Evolutionary conservation across 2,888 invertebrate species (phyloP).

Genomic region (Pollenia griseotomentosa): DNA sequence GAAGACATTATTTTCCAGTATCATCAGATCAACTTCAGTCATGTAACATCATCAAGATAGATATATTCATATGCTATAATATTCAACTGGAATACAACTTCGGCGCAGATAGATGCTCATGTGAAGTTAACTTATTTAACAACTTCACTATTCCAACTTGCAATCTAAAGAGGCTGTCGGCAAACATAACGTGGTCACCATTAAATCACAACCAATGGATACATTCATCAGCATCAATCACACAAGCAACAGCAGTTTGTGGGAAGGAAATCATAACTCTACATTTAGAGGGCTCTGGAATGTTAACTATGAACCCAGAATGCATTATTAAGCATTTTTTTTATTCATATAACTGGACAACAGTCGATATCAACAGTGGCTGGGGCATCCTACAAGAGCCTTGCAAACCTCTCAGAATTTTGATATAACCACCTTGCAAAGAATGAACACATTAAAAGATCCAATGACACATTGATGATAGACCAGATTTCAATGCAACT

Average conservation of each 20-base stretch:
- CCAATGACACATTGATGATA: neutral
- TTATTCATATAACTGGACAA: neutral
- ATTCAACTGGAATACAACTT: slow-evolving; percentile 4
- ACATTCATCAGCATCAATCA: neutral
- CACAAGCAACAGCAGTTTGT: slow-evolving; percentile 18
- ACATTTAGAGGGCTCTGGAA: neutral
- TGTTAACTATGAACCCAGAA: neutral
- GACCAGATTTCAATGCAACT: neutral
- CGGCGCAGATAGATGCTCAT: neutral
- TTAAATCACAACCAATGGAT: neutral
- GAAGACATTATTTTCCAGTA: neutral
- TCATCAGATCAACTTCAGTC: neutral
- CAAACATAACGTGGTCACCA: neutral
- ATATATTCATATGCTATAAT: neutral
- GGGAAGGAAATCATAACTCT: slow-evolving; percentile 6
- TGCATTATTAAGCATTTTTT: neutral
- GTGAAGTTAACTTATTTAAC: slow-evolving; percentile 13
- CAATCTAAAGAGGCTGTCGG: neutral
- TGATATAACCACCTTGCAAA: neutral
- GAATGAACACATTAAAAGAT: neutral
- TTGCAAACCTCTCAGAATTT: slow-evolving; percentile 3
- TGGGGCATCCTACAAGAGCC: neutral
- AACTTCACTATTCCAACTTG: neutral
- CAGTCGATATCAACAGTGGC: neutral
- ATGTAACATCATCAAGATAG: neutral